These are phyloP conservation scores for Copidosoma aretas DNA, from an alignment of 2,888 invertebrate genomes.

Conservation along the genomic window DNA sequence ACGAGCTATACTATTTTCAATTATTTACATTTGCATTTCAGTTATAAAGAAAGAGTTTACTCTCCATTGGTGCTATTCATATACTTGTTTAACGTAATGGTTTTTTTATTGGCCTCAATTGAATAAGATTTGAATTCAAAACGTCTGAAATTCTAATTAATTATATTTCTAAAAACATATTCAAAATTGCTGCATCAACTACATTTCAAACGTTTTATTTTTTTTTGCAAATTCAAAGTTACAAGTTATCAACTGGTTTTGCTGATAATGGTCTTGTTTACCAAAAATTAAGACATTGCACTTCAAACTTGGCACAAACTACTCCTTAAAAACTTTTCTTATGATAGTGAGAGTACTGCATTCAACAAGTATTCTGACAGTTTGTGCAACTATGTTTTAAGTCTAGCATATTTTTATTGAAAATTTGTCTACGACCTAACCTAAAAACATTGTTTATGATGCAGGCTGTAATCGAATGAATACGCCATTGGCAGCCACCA, in stretches of 20 bases:
- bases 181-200: too few species aligned
- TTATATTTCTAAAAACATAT: too few species aligned
- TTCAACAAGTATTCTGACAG: not conserved
- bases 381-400: not conserved
- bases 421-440: constrained; percentile 16
- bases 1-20: too few species aligned
- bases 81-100: too few species aligned
- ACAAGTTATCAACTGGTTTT: not conserved
- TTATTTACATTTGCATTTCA: too few species aligned
- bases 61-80: too few species aligned
- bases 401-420: not conserved
- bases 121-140: too few species aligned
- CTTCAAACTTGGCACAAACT: not conserved
- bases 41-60: too few species aligned
- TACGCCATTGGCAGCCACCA: constrained; percentile 64
- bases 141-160: too few species aligned
- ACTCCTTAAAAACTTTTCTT: not conserved
- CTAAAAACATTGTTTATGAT: constrained; percentile 45
- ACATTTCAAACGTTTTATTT: not conserved
- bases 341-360: not conserved
- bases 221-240: not conserved
- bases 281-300: not conserved
- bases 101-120: too few species aligned
- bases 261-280: not conserved
- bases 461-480: constrained; percentile 82